Evolutionary conservation across 30 jellyfish, hydroid and myxozoan species (phyloP), one percentile per base, ranked within the genome.

Genomic region (Aurelia sp.): DNA sequence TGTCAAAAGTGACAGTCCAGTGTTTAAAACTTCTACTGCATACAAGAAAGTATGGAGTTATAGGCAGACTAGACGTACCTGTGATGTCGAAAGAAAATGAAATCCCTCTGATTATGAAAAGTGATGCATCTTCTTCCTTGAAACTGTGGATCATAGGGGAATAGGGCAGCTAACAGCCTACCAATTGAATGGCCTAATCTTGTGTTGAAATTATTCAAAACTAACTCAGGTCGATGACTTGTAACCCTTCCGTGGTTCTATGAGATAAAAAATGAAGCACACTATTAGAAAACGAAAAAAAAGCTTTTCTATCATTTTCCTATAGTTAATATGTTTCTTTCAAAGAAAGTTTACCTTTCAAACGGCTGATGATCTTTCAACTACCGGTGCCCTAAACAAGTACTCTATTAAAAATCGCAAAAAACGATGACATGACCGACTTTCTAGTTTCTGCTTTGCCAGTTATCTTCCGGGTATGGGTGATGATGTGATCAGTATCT

Each of bases 161-260:
- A 93, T 60, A 93, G 35, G 17, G 97, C 97, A 3, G 97, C 97
- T 37, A 93, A 86, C 35, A 76, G 88, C n/a, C 97, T 63, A 11
- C 97, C 98, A 33, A 93, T 91, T 2, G 97, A 82, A 67, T 93
- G 97, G 33, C 98, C 98, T 18, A 93, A 87, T 19, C 97, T 71
- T 16, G 98, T 93, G 79, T 93, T 93, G 94, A 93, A 93, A 61
- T 93, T 93, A 73, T 88, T 93, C 27, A 93, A 78, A 8, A 93
- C 75, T 21, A 93, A 71, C 63, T 93, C 98, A 8, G 98, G 98
- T 1, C 88, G 89, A 74, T 93, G 98, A 44, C 79, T 51, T 4
- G 97, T 23, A 19, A 58, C 79, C 62, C 66, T 82, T 8, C 97
- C 98, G 64, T 93, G 98, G 57, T 88, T 88, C 97, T 93, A 27